Percentiles rank a stretch among this genome's conserved stretches.
phyloP scores from a whole-genome alignment of 2,113 vertebrate genomes.

The Vicugna pacos region DNA sequence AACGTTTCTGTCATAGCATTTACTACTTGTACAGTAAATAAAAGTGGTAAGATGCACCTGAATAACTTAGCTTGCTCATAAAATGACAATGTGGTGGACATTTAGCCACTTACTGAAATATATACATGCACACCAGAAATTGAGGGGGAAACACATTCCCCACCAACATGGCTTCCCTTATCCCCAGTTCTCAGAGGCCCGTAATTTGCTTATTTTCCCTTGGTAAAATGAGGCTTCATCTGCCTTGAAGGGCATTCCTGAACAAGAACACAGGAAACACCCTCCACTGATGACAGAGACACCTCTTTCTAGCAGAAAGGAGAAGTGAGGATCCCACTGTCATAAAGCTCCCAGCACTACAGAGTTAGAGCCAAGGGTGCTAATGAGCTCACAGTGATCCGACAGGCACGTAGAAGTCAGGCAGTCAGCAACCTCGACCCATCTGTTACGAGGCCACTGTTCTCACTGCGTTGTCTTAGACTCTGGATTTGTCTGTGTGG shows the following conservation, averaged over 20 bases:
- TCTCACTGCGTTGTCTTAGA: neutral
- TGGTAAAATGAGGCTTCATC: neutral
- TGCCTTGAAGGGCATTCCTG: neutral
- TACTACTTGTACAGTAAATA: neutral
- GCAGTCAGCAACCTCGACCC: neutral
- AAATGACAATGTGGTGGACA: neutral
- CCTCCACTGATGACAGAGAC: neutral
- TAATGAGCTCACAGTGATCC: neutral
- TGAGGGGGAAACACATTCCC: neutral
- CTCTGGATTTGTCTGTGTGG: neutral
- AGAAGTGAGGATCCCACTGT: neutral
- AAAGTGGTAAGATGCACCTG: neutral
- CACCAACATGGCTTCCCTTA: neutral
- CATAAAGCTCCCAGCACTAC: neutral
- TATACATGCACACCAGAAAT: neutral
- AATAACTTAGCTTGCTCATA: slow-evolving; percentile 2
- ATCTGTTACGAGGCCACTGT: neutral
- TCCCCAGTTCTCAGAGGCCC: neutral
- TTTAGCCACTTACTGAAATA: neutral
- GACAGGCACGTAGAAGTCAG: neutral
- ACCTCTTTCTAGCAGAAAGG: neutral
- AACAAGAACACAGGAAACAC: neutral
- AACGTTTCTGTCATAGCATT: neutral
- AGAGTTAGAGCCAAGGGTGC: too few relatives aligned
- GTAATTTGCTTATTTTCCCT: neutral